phyloP scores from a whole-genome alignment of 2,113 vertebrate species.

The Myotis lucifugus region DNA sequence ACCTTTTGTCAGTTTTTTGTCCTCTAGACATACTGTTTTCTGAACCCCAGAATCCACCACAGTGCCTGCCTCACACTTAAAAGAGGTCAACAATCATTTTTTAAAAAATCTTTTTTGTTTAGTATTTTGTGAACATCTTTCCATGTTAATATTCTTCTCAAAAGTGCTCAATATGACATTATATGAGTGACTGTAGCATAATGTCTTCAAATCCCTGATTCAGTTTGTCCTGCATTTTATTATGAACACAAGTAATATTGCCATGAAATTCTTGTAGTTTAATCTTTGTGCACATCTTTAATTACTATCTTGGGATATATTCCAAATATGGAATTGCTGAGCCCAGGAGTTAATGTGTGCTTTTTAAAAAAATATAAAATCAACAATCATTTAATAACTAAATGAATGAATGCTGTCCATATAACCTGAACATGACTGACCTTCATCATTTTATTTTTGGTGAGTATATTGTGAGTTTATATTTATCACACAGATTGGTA shows the following conservation, averaged over 20 bases:
- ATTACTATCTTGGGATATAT: constrained; percentile 5
- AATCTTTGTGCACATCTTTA: constrained; percentile 20
- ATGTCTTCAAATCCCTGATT: no score
- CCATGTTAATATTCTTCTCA: not conserved
- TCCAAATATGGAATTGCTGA: not conserved
- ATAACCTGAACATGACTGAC: not conserved
- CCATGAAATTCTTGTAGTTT: constrained; percentile 28
- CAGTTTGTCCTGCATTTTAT: no score
- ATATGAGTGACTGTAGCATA: no score
- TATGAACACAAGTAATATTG: not conserved
- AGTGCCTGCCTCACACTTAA: not conserved
- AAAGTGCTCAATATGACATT: constrained; percentile 25
- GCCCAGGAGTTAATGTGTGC: not conserved
- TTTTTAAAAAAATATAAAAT: no score
- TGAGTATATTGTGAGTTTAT: not conserved
- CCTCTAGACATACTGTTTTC: not conserved
- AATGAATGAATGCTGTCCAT: not conserved
- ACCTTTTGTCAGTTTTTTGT: not conserved
- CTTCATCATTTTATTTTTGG: not conserved
- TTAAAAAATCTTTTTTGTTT: no score
- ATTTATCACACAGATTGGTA: not conserved
- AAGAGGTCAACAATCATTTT: not conserved
- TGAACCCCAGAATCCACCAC: not conserved
- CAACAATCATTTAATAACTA: not conserved
- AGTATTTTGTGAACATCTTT: not conserved